phyloP scores from a whole-genome alignment of 2,797 vertebrate genomes.

The Netta rufina region DNA sequence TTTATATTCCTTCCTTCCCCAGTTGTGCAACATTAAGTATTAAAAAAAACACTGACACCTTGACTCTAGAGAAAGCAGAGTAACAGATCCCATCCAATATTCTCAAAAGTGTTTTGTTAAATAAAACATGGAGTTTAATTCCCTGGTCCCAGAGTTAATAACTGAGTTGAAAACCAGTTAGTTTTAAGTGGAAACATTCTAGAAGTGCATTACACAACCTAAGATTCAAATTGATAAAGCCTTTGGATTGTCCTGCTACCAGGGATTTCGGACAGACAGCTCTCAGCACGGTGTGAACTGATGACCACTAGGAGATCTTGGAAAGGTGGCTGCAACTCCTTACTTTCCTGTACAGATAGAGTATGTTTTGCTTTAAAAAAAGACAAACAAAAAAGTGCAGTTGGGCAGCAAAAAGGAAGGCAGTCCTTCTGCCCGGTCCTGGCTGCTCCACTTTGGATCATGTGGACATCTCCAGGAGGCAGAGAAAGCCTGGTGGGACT shows the following conservation, averaged over 20 bases:
- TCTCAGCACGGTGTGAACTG: rapidly evolving
- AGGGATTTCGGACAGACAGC: background rate
- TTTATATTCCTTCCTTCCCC: background rate
- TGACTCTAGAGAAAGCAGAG: constrained; percentile 1
- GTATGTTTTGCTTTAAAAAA: background rate
- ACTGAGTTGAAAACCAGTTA: background rate
- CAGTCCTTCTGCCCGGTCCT: background rate
- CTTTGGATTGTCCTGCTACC: background rate
- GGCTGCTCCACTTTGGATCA: background rate
- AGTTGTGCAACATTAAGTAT: background rate
- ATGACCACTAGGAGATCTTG: background rate
- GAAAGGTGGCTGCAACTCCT: background rate
- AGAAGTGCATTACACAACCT: background rate
- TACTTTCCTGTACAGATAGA: background rate
- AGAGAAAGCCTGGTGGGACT: background rate
- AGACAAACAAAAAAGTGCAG: background rate
- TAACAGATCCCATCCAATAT: background rate
- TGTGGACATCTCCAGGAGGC: background rate
- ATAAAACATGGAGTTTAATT: constrained; percentile 15
- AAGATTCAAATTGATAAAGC: background rate
- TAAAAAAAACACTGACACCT: background rate
- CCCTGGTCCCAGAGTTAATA: background rate
- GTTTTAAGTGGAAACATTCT: background rate
- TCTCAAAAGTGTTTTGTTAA: background rate
- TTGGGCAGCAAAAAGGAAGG: background rate